phyloP scores from a whole-genome alignment of 2,888 invertebrate genomes.

The Ischnus inquisitorius region DNA sequence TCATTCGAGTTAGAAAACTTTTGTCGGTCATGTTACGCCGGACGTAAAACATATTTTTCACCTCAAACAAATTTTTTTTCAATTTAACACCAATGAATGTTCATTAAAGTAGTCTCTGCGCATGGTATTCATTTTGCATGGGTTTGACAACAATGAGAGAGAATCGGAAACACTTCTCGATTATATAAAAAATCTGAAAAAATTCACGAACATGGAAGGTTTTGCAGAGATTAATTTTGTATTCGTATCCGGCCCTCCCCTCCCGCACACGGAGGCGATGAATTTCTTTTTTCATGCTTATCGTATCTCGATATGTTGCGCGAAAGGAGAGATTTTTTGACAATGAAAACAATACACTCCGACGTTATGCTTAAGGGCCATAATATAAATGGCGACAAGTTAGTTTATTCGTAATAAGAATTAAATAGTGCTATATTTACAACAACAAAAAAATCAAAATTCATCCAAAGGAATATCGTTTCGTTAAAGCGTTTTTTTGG shows the following conservation, averaged over 20 bases:
- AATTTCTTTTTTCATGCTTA: not conserved
- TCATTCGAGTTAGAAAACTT: slow-evolving; percentile 21
- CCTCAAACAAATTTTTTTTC: slow-evolving; percentile 55
- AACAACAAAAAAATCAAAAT: not conserved
- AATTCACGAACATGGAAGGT: too few relatives aligned
- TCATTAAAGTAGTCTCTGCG: too few relatives aligned
- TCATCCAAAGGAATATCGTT: slow-evolving; percentile 6
- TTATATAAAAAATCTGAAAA: too few relatives aligned
- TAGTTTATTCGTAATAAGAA: slow-evolving; percentile 33
- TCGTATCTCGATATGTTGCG: slow-evolving; percentile 8
- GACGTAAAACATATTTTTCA: slow-evolving; percentile 64
- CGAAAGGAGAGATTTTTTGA: not conserved
- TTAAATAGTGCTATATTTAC: slow-evolving; percentile 45
- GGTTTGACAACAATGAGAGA: too few relatives aligned
- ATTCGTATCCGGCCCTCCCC: too few relatives aligned
- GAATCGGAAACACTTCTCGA: too few relatives aligned
- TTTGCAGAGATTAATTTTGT: too few relatives aligned
- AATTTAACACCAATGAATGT: too few relatives aligned
- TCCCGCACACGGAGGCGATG: too few relatives aligned
- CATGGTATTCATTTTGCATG: too few relatives aligned
- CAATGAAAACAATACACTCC: not conserved
- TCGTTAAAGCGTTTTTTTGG: not conserved
- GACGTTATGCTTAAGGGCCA: not conserved
- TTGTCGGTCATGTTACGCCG: not conserved
- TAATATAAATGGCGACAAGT: not conserved